Conservation (phyloP, 1,140 invertebrate species). For the Antheraea mylitta region DNA sequence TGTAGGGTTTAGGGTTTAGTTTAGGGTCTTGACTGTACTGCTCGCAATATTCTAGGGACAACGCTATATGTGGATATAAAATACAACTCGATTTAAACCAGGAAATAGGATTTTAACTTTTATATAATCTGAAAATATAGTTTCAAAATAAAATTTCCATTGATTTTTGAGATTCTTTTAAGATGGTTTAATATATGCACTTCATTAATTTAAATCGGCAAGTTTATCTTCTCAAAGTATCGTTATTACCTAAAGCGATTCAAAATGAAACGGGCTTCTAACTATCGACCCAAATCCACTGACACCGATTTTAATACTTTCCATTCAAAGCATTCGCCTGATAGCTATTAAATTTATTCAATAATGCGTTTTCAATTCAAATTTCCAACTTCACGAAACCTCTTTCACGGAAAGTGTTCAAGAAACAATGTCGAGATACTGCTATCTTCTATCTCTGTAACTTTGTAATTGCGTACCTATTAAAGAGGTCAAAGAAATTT, state of each 20-base stretch:
- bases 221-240: constrained; percentile 47
- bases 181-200: too few species aligned
- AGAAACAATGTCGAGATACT: neutral
- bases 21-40: too few species aligned
- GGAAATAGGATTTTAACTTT: too few species aligned
- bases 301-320: constrained; percentile 21
- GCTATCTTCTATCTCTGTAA: neutral
- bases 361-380: neutral
- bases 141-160: too few species aligned
- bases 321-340: neutral
- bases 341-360: neutral
- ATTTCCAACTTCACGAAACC: neutral
- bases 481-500: neutral
- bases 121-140: too few species aligned
- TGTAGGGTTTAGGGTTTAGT: too few species aligned
- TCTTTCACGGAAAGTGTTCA: neutral
- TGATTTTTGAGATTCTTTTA: too few species aligned
- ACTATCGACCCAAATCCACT: constrained; percentile 26
- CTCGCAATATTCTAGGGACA: too few species aligned
- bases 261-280: constrained; percentile 36
- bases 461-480: neutral
- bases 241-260: constrained; percentile 46
- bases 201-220: constrained; percentile 32
- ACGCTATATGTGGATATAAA: too few species aligned
- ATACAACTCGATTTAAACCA: too few species aligned